A percentile compares a stretch with the other conserved stretches of the same genome.
Conservation (phyloP, 2,113 vertebrate genomes). For the Okapia johnstoni region DNA sequence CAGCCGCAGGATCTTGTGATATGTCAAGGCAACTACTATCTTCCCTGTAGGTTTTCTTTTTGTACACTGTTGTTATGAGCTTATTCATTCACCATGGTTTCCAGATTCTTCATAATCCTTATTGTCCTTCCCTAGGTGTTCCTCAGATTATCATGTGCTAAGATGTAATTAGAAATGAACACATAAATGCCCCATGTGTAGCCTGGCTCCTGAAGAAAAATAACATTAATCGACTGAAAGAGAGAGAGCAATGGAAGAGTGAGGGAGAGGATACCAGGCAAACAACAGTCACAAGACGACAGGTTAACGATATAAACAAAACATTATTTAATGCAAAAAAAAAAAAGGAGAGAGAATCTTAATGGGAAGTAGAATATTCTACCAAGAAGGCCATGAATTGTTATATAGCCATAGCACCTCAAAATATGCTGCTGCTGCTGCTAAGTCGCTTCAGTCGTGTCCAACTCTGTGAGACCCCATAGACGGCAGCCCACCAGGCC, state of each 20-base stretch:
- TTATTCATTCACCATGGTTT: neutral
- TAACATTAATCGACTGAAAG: neutral
- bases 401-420: neutral
- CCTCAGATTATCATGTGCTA: neutral
- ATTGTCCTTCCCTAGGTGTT: neutral
- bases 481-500: too few species aligned
- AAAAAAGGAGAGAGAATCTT: neutral
- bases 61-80: neutral
- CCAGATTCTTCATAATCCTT: neutral
- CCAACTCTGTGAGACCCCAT: too few species aligned
- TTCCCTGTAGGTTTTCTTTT: neutral
- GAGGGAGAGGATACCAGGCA: neutral
- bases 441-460: too few species aligned
- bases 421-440: neutral
- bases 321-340: neutral
- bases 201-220: neutral
- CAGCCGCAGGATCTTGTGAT: neutral
- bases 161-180: neutral
- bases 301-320: neutral
- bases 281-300: neutral
- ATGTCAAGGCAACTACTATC: neutral
- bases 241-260: neutral
- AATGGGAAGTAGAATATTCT: neutral
- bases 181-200: neutral
- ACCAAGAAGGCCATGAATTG: neutral